Conservation (phyloP, 2,888 invertebrate species). For the Tenthredo notha region DNA sequence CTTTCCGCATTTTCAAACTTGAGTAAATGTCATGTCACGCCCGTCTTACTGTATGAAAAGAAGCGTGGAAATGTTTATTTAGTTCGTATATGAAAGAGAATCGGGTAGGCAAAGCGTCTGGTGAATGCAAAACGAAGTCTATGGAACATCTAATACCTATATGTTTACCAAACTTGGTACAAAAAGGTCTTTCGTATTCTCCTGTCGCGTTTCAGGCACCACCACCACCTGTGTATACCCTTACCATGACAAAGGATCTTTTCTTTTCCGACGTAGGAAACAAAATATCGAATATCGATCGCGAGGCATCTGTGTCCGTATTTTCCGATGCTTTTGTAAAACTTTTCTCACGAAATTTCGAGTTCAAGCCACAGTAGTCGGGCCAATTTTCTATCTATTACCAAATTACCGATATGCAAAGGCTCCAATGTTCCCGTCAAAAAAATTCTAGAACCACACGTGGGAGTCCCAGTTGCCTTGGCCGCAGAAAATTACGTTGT, state of each 20-base stretch:
- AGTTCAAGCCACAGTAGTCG: not conserved
- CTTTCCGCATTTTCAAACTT: conserved; percentile 18
- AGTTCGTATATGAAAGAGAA: conserved; percentile 12
- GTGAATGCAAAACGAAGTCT: conserved; percentile 19
- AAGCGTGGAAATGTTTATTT: conserved; percentile 31
- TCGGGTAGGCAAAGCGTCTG: not conserved
- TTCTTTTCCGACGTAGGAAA: not conserved
- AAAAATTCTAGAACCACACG: not conserved
- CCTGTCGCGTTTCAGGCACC: conserved; percentile 10
- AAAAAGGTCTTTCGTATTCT: conserved; percentile 38
- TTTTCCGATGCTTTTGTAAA: not conserved
- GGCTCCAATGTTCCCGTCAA: not conserved
- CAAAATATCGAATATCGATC: conserved; percentile 33
- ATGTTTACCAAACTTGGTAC: conserved; percentile 16
- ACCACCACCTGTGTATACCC: conserved; percentile 9
- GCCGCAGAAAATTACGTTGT: not conserved
- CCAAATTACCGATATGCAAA: not conserved
- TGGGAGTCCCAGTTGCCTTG: conserved; percentile 3
- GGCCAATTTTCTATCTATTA: not conserved
- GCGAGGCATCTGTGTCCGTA: conserved; percentile 1
- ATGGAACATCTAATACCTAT: conserved; percentile 23
- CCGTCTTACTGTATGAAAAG: not conserved
- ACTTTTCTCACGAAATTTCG: not conserved
- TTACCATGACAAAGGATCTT: conserved; percentile 3
- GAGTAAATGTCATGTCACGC: conserved; percentile 15